Evolutionary conservation across 2,113 vertebrate species (phyloP).

Genomic region (chimpanzee (Pan troglodytes)): NHGRI_mPanTro3-v2.1_pri NC_072409.2:61680501-61681000

Average conservation of each 20-base stretch:
- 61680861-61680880: background rate
- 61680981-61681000: background rate
- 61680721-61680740: background rate
- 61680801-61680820: background rate
- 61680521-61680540: conserved; percentile 9
- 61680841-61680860: background rate
- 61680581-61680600: background rate
- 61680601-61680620: background rate
- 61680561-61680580: background rate
- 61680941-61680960: background rate
- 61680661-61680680: background rate
- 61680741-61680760: background rate
- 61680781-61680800: background rate
- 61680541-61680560: background rate
- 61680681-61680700: background rate
- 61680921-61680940: background rate
- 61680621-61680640: background rate
- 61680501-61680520: background rate
- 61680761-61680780: background rate
- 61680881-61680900: background rate
- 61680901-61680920: background rate
- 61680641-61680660: background rate
- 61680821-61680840: background rate
- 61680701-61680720: background rate
- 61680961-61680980: background rate